A percentile compares a stretch with the other conserved stretches of the same genome.
phyloP scores from a whole-genome alignment of 2,888 invertebrate genomes.

The Argynnis bischoffii region DNA sequence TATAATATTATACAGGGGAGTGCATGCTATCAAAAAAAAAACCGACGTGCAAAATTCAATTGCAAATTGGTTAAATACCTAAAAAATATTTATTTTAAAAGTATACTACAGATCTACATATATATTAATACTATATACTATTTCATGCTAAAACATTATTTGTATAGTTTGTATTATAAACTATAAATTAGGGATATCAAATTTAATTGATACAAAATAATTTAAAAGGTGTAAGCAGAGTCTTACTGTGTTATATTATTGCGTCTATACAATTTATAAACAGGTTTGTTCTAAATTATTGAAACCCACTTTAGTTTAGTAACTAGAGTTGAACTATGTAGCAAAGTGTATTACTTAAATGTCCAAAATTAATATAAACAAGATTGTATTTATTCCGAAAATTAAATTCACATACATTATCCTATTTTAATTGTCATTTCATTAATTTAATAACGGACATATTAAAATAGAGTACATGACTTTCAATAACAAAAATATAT shows the following conservation, averaged over 20 bases:
- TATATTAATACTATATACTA: conserved; percentile 19
- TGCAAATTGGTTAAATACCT: conserved; percentile 31
- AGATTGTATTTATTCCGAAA: no score
- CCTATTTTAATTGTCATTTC: no score
- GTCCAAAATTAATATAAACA: no score
- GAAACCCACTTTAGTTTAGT: no score
- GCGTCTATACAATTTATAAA: not conserved
- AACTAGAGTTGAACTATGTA: no score
- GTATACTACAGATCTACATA: conserved; percentile 44
- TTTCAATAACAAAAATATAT: no score
- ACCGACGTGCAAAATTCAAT: conserved; percentile 55
- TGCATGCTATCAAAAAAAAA: conserved; percentile 64
- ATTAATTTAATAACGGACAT: no score
- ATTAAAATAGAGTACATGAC: no score
- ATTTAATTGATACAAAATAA: conserved; percentile 1
- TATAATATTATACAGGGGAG: conserved; percentile 59
- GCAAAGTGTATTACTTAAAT: no score
- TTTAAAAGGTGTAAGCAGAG: not conserved
- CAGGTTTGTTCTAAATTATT: no score
- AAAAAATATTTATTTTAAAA: conserved; percentile 37
- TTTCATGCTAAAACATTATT: conserved; percentile 38
- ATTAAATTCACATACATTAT: no score
- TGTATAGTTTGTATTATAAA: conserved; percentile 8
- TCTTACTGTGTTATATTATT: conserved; percentile 1
- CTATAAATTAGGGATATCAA: conserved; percentile 5